These are phyloP conservation scores for Amphiprion percula DNA, from an alignment of 2,113 vertebrate species.

Conservation along the genomic window DNA sequence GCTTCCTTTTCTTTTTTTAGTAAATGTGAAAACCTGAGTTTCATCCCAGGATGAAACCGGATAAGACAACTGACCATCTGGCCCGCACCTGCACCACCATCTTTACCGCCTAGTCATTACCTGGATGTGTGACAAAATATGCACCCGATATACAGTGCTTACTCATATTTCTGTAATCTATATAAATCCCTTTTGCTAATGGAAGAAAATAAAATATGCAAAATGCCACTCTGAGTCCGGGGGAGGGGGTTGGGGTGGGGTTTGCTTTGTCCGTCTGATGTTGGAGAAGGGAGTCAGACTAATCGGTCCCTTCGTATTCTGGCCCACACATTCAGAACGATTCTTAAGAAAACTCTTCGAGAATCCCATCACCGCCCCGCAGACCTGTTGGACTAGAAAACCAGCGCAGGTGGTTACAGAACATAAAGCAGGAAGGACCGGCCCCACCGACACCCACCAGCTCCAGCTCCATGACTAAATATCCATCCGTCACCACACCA, in stretches of 20 bases:
- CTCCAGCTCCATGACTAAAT: slow-evolving; percentile 53
- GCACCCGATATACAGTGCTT: slow-evolving; percentile 69
- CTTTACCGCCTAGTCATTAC: slow-evolving; percentile 76
- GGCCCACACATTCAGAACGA: slow-evolving; percentile 38
- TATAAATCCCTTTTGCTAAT: slow-evolving; percentile 60
- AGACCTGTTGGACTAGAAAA: slow-evolving; percentile 27
- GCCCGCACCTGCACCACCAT: slow-evolving; percentile 72
- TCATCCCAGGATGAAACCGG: slow-evolving; percentile 72
- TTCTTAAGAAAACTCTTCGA: slow-evolving; percentile 23
- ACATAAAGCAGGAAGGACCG: neutral
- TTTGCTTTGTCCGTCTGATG: slow-evolving; percentile 2
- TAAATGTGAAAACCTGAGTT: slow-evolving; percentile 86
- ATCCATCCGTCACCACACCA: slow-evolving; percentile 47
- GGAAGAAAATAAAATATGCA: slow-evolving; percentile 68
- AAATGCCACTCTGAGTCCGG: slow-evolving; percentile 59
- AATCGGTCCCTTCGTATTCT: slow-evolving; percentile 52
- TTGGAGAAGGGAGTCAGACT: slow-evolving; percentile 40
- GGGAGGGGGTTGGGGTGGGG: neutral
- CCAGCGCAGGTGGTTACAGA: slow-evolving; percentile 11
- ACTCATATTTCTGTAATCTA: slow-evolving; percentile 70
- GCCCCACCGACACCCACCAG: slow-evolving; percentile 14
- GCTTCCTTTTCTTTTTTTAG: slow-evolving; percentile 80
- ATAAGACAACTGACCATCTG: slow-evolving; percentile 68
- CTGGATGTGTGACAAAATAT: slow-evolving; percentile 73
- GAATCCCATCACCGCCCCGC: slow-evolving; percentile 11